Base-by-base conservation (phyloP, 64 coral and sea anemone species). In the Hydrozoanthus tunicans region DNA sequence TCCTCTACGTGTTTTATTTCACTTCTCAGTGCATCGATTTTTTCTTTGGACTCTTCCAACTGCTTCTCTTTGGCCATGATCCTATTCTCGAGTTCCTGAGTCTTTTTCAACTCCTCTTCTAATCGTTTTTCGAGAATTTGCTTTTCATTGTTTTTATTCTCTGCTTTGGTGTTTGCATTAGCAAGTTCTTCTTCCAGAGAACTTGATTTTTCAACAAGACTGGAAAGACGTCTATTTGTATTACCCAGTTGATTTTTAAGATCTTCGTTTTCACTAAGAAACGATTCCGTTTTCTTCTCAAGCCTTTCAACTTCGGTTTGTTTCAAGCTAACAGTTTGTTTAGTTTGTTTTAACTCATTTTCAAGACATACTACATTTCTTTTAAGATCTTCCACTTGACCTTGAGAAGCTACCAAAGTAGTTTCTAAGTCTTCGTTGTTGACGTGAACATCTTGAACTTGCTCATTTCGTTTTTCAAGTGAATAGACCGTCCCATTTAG, bases 211-310 rank as follows among this genome's bases (percentile, higher is more conserved):
- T 88, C 54, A 59, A 13, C 70, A 32, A 75, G 53, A 15, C 20
- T 70, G 26, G 57, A 17, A 17, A 58, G 10, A 73, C n/a, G 84
- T 25, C 13, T 9, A 5, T 43, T 13, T 4, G 9, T 90, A 43
- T 20, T 68, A 64, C 83, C 86, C 13, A 94, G 24, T 83, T 94
- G 81, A 1, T 91, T 66, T 25, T 90, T 64, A 10, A 94, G 61
- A 51, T 61, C 78, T 27, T 59, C 80, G 11, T 82, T 90, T 70
- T 94, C 80, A 69, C 73, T 77, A 70, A 78, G 59, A 32, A 85
- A 51, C 27, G 64, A 59, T 43, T 62, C 82, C 17, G 85, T 74
- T 15, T 77, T 82, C 77, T 79, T 94, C 25, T 90, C 80, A 9
- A 94, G 53, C 15, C 70, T 54, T 7, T 10, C 53, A 13, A 84